Percentiles rank a stretch among this genome's conserved stretches.
Conservation (phyloP, 2,113 vertebrate genomes). For the Zosterops pallidus region DNA sequence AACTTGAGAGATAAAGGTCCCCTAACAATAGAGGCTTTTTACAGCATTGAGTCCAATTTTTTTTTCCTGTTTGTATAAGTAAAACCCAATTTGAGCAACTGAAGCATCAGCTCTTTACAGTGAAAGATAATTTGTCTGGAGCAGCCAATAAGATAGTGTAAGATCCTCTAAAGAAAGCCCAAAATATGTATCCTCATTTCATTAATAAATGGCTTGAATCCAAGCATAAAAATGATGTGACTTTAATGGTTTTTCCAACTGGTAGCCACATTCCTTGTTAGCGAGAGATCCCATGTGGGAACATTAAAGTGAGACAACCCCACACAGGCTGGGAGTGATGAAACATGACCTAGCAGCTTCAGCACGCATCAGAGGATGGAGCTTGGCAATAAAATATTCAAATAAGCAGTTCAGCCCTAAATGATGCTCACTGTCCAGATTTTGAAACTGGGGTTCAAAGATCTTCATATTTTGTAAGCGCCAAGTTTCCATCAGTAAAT, state of each 20-base stretch:
- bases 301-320: constrained; percentile 20
- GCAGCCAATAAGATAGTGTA: neutral
- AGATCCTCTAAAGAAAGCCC: constrained; percentile 42
- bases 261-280: constrained; percentile 43
- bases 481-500: neutral
- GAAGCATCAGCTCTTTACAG: constrained; percentile 9
- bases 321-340: neutral
- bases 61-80: constrained; percentile 27
- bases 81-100: constrained; percentile 35
- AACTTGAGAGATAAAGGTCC: constrained; percentile 58
- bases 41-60: neutral
- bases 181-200: neutral
- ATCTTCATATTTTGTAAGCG: neutral
- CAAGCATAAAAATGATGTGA: neutral
- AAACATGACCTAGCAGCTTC: constrained; percentile 27
- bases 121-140: constrained; percentile 1
- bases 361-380: neutral
- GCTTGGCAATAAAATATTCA: constrained; percentile 36
- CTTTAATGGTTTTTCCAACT: constrained; percentile 51
- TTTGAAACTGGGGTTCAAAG: neutral
- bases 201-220: constrained; percentile 40
- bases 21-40: constrained; percentile 39
- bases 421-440: neutral
- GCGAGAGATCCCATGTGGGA: neutral
- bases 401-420: constrained; percentile 3